Evolutionary conservation across 2,888 invertebrate species (phyloP).

Genomic region (Cosmia pyralina): DNA sequence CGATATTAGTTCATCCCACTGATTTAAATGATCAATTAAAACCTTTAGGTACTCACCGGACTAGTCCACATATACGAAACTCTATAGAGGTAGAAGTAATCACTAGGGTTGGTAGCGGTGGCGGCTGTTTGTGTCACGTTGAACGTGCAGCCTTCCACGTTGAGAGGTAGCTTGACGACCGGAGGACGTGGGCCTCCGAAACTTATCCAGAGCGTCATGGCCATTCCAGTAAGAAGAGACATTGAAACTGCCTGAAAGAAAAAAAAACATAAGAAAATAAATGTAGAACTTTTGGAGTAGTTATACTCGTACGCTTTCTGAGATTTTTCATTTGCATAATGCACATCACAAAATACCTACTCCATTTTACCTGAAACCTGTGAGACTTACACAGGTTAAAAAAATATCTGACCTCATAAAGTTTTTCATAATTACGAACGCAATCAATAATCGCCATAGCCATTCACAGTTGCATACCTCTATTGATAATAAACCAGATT

Average conservation of each 20-base stretch:
- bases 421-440: background rate
- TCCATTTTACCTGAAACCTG: background rate
- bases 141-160: conserved; percentile 89
- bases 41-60: conserved; percentile 75
- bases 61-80: conserved; percentile 94
- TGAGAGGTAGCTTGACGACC: conserved; percentile 89
- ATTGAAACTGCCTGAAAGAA: conserved; percentile 91
- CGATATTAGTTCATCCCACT: too few relatives aligned
- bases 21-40: background rate
- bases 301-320: too few relatives aligned
- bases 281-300: background rate
- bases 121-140: conserved; percentile 73
- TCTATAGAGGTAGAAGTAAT: conserved; percentile 92
- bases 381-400: background rate
- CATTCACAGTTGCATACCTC: background rate
- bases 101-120: conserved; percentile 62
- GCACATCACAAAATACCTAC: background rate
- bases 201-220: conserved; percentile 94
- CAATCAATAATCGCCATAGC: too few relatives aligned
- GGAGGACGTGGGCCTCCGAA: conserved; percentile 94
- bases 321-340: background rate
- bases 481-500: background rate
- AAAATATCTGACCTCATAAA: background rate
- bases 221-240: conserved; percentile 92
- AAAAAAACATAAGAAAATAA: too few relatives aligned